Evolutionary conservation across 2,113 vertebrate species (phyloP), one percentile per base, ranked within the genome.

Genomic region (Spea multiplicata): DNA sequence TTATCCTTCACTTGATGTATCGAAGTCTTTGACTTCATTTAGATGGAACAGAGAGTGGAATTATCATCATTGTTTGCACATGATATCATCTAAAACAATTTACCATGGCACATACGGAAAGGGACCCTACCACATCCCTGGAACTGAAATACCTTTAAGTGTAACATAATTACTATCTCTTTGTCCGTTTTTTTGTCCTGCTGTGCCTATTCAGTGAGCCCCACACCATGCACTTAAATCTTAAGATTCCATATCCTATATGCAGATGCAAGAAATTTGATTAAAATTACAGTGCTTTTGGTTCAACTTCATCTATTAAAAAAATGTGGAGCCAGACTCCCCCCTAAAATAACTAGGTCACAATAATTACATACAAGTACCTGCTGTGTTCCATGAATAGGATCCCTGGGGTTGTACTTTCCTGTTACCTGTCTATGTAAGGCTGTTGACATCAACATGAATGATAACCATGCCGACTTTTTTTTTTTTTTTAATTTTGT

Each of bases 231-330:
- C 91, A 93, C 91, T 93, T 93, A 93, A 90, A 91, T 91, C 91
- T 92, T 92, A 91, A 90, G 83, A 89, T 88, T 86, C 77, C 85
- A 89, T 88, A 88, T 78, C 81, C 88, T 88, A 80, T 90, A 87
- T 57, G 8, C 90, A 92, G 91, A 93, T 90, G 89, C 88, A 87
- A 88, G 86, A 91, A 89, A 92, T 92, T 91, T 93, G 92, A 93
- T 93, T 94, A 93, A 93, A 94, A 94, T 94, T 94, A 91, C 89
- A 94, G 92, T 90, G 90, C 91, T 92, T 91, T 92, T 91, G 89
- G 89, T 92, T 93, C 91, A 92, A 90, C 91, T 92, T 94, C 91
- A 93, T 91, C 90, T 92, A 91, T 92, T 90, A 91, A 91, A 83
- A 13, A 3, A 13, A 59, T 89, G 68, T 86, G 82, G 86, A 87